Evolutionary conservation across 2,797 vertebrate species (phyloP).

Genomic region (Ataeniobius toweri): DNA sequence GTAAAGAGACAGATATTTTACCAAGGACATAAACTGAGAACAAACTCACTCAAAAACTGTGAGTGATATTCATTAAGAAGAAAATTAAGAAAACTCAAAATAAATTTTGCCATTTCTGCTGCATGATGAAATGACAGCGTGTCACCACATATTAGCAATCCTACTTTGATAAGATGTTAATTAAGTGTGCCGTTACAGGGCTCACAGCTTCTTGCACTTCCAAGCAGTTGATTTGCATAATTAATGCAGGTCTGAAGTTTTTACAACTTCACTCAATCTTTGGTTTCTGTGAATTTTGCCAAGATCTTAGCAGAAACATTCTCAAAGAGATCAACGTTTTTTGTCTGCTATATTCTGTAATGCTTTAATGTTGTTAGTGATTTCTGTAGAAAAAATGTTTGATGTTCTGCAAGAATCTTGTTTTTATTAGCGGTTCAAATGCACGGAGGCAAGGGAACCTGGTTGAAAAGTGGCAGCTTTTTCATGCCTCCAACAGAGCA

Average conservation of each 20-base stretch:
- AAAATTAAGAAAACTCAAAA: neutral
- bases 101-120: neutral
- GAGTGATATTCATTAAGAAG: slow-evolving; percentile 4
- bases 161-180: neutral
- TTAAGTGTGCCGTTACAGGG: neutral
- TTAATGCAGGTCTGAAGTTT: neutral
- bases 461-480: neutral
- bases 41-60: neutral
- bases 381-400: neutral
- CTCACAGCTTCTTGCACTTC: neutral
- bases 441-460: neutral
- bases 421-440: neutral
- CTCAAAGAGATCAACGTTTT: neutral
- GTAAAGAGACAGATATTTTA: slow-evolving; percentile 2
- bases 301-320: neutral
- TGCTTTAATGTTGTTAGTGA: too few species aligned
- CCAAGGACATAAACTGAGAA: neutral
- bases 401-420: neutral
- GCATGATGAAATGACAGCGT: neutral
- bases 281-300: slow-evolving; percentile 7
- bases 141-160: slow-evolving; percentile 1
- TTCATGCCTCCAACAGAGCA: neutral
- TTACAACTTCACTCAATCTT: neutral
- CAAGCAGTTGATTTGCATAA: neutral
- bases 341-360: neutral